Conservation (phyloP, 2,888 invertebrate genomes). For the Zeuzera pyrina region DNA sequence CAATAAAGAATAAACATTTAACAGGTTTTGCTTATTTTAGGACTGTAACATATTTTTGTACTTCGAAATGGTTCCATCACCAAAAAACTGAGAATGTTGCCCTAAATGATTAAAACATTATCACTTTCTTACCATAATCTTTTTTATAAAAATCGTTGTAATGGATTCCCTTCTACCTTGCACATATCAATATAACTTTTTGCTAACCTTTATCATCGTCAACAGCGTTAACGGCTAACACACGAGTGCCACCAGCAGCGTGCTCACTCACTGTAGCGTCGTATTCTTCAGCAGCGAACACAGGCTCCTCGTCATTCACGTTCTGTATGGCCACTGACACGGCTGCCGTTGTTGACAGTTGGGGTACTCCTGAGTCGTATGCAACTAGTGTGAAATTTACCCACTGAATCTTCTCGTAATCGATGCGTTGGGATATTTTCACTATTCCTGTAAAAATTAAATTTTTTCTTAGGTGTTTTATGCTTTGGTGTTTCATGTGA, state of each 20-base stretch:
- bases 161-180: too few species aligned
- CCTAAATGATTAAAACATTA: too few species aligned
- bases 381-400: slow-evolving; percentile 87
- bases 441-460: slow-evolving; percentile 82
- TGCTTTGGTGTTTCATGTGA: too few species aligned
- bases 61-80: too few species aligned
- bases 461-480: too few species aligned
- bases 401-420: slow-evolving; percentile 85
- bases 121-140: too few species aligned
- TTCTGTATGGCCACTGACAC: slow-evolving; percentile 83
- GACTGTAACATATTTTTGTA: too few species aligned
- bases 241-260: slow-evolving; percentile 79
- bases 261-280: slow-evolving; percentile 84
- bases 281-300: slow-evolving; percentile 79
- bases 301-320: slow-evolving; percentile 90
- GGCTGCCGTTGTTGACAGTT: slow-evolving; percentile 82
- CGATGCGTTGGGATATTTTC: slow-evolving; percentile 82
- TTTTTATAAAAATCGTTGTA: neutral
- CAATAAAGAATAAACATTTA: too few species aligned
- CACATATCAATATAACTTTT: too few species aligned
- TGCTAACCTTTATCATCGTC: slow-evolving; percentile 83
- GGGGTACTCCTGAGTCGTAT: slow-evolving; percentile 90
- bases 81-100: too few species aligned
- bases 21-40: too few species aligned
- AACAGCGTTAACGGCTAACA: slow-evolving; percentile 81